phyloP scores from a whole-genome alignment of 2,888 invertebrate species.

The Calliopum simillimum region DNA sequence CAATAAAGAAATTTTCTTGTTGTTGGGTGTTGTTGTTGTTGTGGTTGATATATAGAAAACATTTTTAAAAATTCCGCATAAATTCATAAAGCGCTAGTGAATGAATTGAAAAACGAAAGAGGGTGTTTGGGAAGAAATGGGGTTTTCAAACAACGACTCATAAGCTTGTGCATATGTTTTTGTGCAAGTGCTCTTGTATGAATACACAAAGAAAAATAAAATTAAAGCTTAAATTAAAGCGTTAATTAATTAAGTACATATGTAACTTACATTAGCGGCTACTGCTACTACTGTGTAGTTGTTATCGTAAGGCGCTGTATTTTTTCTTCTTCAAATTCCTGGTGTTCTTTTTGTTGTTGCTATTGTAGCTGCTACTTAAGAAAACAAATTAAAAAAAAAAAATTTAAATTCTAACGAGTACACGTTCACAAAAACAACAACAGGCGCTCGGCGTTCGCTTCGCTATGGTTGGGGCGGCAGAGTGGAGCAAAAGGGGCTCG shows the following conservation, averaged over 20 bases:
- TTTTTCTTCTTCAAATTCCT: neutral
- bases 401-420: neutral
- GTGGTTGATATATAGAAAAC: too few species aligned
- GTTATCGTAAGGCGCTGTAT: too few species aligned
- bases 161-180: too few species aligned
- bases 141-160: too few species aligned
- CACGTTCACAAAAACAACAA: neutral
- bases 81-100: too few species aligned
- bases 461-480: neutral
- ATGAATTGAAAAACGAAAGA: too few species aligned
- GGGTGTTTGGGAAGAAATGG: too few species aligned
- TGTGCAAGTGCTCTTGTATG: too few species aligned
- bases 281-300: neutral
- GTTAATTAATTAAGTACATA: conserved; percentile 1
- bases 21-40: too few species aligned
- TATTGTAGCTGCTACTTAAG: conserved; percentile 6
- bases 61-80: too few species aligned
- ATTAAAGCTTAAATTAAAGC: neutral
- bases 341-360: conserved; percentile 5
- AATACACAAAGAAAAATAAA: too few species aligned
- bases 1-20: too few species aligned
- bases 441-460: neutral
- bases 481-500: neutral
- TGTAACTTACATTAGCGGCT: conserved; percentile 17
- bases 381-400: conserved; percentile 22